Base-by-base conservation (phyloP, 2,888 invertebrate genomes). In the Mesoligia furuncula region DNA sequence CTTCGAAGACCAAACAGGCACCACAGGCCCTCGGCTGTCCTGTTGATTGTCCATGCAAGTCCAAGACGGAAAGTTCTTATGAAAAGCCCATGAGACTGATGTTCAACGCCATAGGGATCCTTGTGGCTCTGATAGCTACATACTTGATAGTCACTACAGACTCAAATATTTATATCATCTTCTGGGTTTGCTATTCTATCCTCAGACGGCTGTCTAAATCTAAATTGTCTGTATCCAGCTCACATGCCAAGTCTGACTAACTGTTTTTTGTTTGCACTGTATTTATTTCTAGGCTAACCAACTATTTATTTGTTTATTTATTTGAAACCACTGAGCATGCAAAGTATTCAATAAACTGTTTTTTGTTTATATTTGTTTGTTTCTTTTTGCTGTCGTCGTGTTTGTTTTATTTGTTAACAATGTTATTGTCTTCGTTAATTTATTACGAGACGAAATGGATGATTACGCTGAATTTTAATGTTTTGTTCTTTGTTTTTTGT, bases 151-250 rank as follows among this genome's bases (percentile, higher is more conserved):
- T 96, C 1, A 93, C 92, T 20, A 94, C 95, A 0, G 94, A 96
- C 73, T 95, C 96, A 0, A 95, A 94, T 36, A 75, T 96, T 8
- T 96, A 95, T 74, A 88, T 96, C 20, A 87, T 95, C 20, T 96
- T 96, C 81, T 96, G 96, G 96, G 88, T 96, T 5, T 88, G 89
- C 51, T 96, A 95, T 79, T 96, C 96, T 0, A 91, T 96, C 1
- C 85, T 96, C 0, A 92, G 96, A 77, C 90, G 95, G 89, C 92
- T 95, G 90, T 82, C 89, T 51, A 93, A 92, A 81, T 87, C 93
- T 2, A 93, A 91, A 67, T 27, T n/a, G 36, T 61, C 73, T 27
- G 8, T 15, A 71, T 57, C 69, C 36, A 69, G 69, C 13, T 59
- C 83, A 17, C 92, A 91, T 73, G 82, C 85, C 6, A 95, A 95